Evolutionary conservation across 2,113 vertebrate species (phyloP).

Genomic region (Oncorhynchus nerka): DNA sequence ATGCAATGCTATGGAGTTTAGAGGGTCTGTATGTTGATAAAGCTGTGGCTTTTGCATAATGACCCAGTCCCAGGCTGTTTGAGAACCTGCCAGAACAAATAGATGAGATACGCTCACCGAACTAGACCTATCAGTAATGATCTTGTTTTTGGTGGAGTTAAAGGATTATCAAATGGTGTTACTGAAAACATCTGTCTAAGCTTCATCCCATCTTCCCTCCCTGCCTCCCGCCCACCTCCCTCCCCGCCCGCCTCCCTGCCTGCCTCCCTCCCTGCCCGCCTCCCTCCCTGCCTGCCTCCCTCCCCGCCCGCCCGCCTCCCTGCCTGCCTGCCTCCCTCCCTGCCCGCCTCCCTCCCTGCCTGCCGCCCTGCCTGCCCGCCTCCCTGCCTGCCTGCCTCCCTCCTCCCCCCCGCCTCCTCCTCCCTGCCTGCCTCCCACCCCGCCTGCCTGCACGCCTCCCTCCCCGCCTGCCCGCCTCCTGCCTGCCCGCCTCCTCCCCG

Average conservation of each 20-base stretch:
- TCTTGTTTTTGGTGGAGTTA: constrained; percentile 67
- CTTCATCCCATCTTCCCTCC: constrained; percentile 19
- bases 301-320: too few species aligned
- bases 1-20: constrained; percentile 11
- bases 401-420: fast-evolving
- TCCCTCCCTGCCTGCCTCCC: too few species aligned
- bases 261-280: too few species aligned
- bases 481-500: fast-evolving
- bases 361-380: too few species aligned
- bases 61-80: constrained; percentile 44
- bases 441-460: too few species aligned
- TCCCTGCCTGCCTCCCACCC: fast-evolving
- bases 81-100: constrained; percentile 58
- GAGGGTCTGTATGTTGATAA: constrained; percentile 41
- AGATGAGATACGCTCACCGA: constrained; percentile 55
- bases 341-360: too few species aligned
- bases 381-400: too few species aligned
- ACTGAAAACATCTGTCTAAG: constrained; percentile 70
- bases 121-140: constrained; percentile 56
- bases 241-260: too few species aligned
- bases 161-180: constrained; percentile 69
- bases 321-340: too few species aligned
- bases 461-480: too few species aligned
- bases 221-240: too few species aligned
- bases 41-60: constrained; percentile 55